Base-by-base conservation (phyloP, 2,113 vertebrate species). In the Brachypodius melanocephalos region DNA sequence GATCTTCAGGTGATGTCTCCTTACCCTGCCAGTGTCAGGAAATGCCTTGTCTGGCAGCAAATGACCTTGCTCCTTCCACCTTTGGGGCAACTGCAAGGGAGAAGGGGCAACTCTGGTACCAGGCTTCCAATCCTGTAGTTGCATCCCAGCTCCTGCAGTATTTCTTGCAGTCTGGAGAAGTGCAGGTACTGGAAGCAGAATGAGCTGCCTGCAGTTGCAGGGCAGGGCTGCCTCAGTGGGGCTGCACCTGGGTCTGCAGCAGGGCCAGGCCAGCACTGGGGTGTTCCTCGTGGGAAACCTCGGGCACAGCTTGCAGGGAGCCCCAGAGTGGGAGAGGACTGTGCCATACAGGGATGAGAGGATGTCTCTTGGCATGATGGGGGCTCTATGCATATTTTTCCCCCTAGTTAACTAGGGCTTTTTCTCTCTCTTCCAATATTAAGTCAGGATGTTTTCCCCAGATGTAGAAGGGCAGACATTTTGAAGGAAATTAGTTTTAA, bases 401-500 rank as follows among this genome's bases (percentile, higher is more conserved):
- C 49, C 89, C 63, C 49, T 84, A 90, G 96, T 93, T 95, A 92
- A 90, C 72, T 85, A 75, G 48, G 59, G 32, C 29, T 76, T 59
- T 89, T 88, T 48, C 12, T 61, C 61, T 15, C 45, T 51, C 57
- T 61, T 57, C 83, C 81, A 96, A 95, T 96, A 93, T 80, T 96
- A 95, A 97, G 96, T 95, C 88, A 94, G 90, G 92, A 97, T 95
- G 77, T 88, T 87, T 93, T 91, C 73, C 76, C 97, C 74, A 85
- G 82, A 95, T 97, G 94, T 84, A 85, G 97, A 95, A 92, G 72
- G 80, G 59, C 69, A 82, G 96, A 91, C 58, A 49, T 97, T 97
- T 92, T 95, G 89, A 94, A 83, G 73, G 78, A 96, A 95, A 84
- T 96, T 85, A 86, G 78, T 92, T 97, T 96, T 97, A 97, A 96